Evolutionary conservation across 2,797 vertebrate genomes (phyloP).

Genomic region (Capromys pilorides): DNA sequence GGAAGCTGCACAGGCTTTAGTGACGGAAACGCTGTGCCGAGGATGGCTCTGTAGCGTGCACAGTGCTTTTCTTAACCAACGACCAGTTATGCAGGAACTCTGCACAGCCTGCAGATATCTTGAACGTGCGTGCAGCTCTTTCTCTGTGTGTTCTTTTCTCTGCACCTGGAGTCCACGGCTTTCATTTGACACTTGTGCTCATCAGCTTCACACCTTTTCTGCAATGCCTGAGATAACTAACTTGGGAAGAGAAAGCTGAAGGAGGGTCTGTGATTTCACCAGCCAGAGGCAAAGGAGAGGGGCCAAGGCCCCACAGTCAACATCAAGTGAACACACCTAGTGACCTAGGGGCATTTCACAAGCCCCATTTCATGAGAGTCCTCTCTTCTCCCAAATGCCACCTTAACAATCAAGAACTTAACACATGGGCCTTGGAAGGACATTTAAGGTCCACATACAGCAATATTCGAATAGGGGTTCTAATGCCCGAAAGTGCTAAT

Average conservation of each 20-base stretch:
- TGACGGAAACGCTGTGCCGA: neutral
- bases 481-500: neutral
- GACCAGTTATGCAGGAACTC: neutral
- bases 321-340: neutral
- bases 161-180: neutral
- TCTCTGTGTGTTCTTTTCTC: neutral
- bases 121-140: constrained; percentile 15
- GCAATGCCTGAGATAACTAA: neutral
- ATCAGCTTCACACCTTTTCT: neutral
- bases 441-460: neutral
- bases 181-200: neutral
- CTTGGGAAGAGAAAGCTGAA: neutral
- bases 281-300: neutral
- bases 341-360: neutral
- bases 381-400: neutral
- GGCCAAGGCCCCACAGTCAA: neutral
- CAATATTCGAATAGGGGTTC: neutral
- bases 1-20: constrained; percentile 36
- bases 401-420: neutral
- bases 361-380: neutral
- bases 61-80: constrained; percentile 13
- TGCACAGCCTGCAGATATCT: constrained; percentile 18
- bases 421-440: neutral
- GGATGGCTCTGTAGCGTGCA: neutral
- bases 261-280: neutral